Conservation (phyloP, 2,113 vertebrate genomes). For the Ascaphus truei region DNA sequence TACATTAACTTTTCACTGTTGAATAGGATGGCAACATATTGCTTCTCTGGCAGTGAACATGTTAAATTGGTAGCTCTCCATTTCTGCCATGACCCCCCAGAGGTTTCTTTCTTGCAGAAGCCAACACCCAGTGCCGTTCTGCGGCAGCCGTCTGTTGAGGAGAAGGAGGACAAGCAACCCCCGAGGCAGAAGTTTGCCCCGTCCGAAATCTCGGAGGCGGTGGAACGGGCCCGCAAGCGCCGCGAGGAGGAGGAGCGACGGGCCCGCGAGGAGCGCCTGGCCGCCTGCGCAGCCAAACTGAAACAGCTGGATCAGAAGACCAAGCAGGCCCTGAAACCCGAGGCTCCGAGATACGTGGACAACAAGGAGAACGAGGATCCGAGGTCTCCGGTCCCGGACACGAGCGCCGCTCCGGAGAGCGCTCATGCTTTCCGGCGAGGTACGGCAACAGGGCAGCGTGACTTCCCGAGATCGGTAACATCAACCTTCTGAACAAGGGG, state of each 20-base stretch:
- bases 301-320: constrained; percentile 92
- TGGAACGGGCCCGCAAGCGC: constrained; percentile 84
- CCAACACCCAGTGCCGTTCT: constrained; percentile 31
- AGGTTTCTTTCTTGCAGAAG: constrained; percentile 58
- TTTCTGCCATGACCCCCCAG: no score
- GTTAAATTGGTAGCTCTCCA: no score
- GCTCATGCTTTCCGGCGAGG: constrained; percentile 73
- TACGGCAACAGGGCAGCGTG: constrained; percentile 37
- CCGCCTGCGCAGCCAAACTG: constrained; percentile 93
- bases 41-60: no score
- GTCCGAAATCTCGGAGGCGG: constrained; percentile 88
- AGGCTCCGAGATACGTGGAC: constrained; percentile 62
- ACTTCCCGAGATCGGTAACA: not conserved
- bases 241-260: constrained; percentile 91
- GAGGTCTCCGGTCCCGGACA: constrained; percentile 64
- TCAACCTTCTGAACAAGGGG: no score
- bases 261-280: constrained; percentile 85
- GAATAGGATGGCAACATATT: no score
- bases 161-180: constrained; percentile 83
- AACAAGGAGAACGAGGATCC: constrained; percentile 63
- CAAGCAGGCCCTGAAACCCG: constrained; percentile 69
- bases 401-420: constrained; percentile 62
- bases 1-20: no score
- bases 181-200: constrained; percentile 82
- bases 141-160: constrained; percentile 68